Base-by-base conservation (phyloP, 2,113 vertebrate genomes). In the Equus przewalskii region DNA sequence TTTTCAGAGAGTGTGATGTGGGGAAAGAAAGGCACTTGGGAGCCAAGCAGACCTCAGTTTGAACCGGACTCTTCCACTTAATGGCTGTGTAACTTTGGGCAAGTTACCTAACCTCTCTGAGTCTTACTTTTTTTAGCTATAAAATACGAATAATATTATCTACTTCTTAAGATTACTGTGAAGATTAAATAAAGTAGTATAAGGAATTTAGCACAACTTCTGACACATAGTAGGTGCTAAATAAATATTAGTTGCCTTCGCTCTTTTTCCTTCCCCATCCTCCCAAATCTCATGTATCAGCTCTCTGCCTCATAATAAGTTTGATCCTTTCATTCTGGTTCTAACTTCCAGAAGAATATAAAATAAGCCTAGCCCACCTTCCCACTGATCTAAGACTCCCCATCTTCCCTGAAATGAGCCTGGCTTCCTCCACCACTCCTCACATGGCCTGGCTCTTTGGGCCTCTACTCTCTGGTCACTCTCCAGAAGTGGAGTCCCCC, bases 281-380 rank as follows among this genome's bases (percentile, higher is more conserved):
- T 92, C 87, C 85, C n/a, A 60, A 91, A 80, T 80, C 49, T 75
- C 41, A 85, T 44, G 6, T 46, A n/a, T 78, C 78, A 78, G 41
- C n/a, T 95, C n/a, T 96, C 18, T 65, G 56, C 72, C 64, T 97
- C 93, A 93, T 13, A 56, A 5, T 72, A 58, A 15, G 16, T 81
- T 88, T 84, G 60, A 93, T 93, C 60, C 58, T 96, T 89, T 95
- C 33, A 79, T 95, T 88, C 51, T 70, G 46, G 51, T 94, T 90
- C 73, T 92, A 87, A 86, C 14, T 80, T 96, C 21, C 11, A n/a
- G 36, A 91, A 85, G 49, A 91, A 44, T 60, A 76, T 18, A 75
- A 60, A 87, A 69, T 73, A 70, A 96, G 26, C 58, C 13, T 51
- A 90, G 36, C 7, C 56, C 11, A 89, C 60, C 7, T 93, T 95